Evolutionary conservation across 2,113 vertebrate genomes (phyloP).

Genomic region (Macquaria australasica): DNA sequence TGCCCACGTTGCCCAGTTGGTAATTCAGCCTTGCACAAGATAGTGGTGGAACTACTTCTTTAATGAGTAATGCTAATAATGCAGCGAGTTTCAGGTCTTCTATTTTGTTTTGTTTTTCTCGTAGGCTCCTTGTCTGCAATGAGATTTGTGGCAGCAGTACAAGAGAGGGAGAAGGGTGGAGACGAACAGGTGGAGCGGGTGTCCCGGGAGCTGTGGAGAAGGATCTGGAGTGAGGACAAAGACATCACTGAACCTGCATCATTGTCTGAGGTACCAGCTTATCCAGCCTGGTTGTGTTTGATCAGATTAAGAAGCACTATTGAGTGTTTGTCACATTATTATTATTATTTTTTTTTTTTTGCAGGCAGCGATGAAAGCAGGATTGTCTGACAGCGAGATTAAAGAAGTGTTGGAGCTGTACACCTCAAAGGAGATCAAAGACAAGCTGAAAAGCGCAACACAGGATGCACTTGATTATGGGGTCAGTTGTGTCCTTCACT

Average conservation of each 20-base stretch:
- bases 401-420: constrained; percentile 79
- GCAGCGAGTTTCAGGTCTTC: not conserved
- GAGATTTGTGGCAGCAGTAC: constrained; percentile 88
- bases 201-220: constrained; percentile 90
- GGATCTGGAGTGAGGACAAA: constrained; percentile 89
- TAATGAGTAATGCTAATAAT: not conserved
- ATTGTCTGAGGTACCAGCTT: constrained; percentile 74
- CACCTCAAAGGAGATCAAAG: constrained; percentile 86
- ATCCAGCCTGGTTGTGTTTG: not conserved
- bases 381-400: constrained; percentile 83
- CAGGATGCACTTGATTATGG: constrained; percentile 85
- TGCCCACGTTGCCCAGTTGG: not conserved
- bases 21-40: not conserved
- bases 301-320: not conserved
- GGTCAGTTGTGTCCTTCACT: constrained; percentile 81
- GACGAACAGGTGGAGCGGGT: constrained; percentile 81
- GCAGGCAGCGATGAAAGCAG: constrained; percentile 89
- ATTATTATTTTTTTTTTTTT: not conserved
- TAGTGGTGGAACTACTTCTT: not conserved
- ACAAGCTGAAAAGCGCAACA: constrained; percentile 87
- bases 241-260: constrained; percentile 86
- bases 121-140: constrained; percentile 88
- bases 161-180: constrained; percentile 70
- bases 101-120: not conserved
- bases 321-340: not conserved